Evolutionary conservation across 2,888 invertebrate species (phyloP), one percentile per base, ranked within the genome.

Genomic region (Balanococcus diminutus): DNA sequence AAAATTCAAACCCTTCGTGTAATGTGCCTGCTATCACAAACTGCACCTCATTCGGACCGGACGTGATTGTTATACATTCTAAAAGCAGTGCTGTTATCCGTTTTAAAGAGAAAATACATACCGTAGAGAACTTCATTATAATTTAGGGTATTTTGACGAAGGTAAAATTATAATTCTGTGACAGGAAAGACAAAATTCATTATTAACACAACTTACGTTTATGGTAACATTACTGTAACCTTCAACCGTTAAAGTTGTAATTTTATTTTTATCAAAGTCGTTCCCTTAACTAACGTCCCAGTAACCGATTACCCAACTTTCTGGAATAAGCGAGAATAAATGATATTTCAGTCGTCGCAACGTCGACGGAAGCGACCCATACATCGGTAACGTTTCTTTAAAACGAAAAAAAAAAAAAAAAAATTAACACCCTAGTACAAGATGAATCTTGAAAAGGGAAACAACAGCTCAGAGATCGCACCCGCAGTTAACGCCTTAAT

Each of bases 1-100:
- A 79, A 79, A 79, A 79, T 79, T 79, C 75, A 79, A 79, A 79
- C 75, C 75, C 75, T 79, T 79, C 75, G 75, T 67, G 67, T 79
- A 79, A 79, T 79, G 75, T 36, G 75, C 75, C 75, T 36, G 75
- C 75, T 79, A 79, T 79, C 75, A 79, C 75, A 79, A 79, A 32
- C 75, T 36, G 75, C 75, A 32, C 75, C 75, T 79, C 75, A 79
- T 79, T 79, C 75, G 75, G 75, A 79, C 75, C 75, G 75, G 75
- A 79, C 75, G 75, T 79, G 75, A 79, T 79, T 79, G 75, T 79
- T 79, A 79, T 79, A 79, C 75, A 79, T 36, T 79, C 36, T 32
- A 32, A 79, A 79, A 79, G 75, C 75, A 36, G 11, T 6, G 75
- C 75, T 36, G 32, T 79, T 79, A 79, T 79, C 75, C 75, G 75